These are phyloP conservation scores for Tuta absoluta DNA, from an alignment of 2,888 invertebrate species.

Conservation along the genomic window DNA sequence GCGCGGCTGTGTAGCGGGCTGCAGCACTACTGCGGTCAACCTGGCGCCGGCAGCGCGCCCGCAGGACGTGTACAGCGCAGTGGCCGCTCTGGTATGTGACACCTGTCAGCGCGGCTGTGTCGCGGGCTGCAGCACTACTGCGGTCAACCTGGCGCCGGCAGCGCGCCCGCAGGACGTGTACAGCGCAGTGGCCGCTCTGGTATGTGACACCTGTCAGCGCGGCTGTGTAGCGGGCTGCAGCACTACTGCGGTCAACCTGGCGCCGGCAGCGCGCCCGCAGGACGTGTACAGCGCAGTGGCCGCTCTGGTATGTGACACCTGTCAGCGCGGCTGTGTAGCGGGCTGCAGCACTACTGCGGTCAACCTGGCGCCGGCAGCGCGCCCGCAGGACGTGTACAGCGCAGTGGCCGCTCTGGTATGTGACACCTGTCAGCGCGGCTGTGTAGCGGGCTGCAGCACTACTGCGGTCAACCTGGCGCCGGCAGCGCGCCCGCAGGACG, in stretches of 20 bases:
- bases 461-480: conserved; percentile 95
- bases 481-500: conserved; percentile 89
- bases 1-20: no score
- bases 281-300: conserved; percentile 96
- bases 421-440: no score
- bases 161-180: conserved; percentile 95
- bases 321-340: no score
- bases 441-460: conserved; percentile 93
- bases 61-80: no score
- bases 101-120: conserved; percentile 86
- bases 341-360: no score
- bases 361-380: no score
- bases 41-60: no score
- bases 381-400: conserved; percentile 95
- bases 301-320: conserved; percentile 59
- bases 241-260: conserved; percentile 94
- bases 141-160: conserved; percentile 92
- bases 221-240: conserved; percentile 96
- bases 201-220: conserved; percentile 83
- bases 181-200: conserved; percentile 90
- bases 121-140: conserved; percentile 91
- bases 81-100: no score
- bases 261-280: conserved; percentile 87
- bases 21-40: conserved; percentile 92
- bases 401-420: conserved; percentile 89